phyloP scores from a whole-genome alignment of 2,113 vertebrate genomes.

The Phylloscopus whistleri region DNA sequence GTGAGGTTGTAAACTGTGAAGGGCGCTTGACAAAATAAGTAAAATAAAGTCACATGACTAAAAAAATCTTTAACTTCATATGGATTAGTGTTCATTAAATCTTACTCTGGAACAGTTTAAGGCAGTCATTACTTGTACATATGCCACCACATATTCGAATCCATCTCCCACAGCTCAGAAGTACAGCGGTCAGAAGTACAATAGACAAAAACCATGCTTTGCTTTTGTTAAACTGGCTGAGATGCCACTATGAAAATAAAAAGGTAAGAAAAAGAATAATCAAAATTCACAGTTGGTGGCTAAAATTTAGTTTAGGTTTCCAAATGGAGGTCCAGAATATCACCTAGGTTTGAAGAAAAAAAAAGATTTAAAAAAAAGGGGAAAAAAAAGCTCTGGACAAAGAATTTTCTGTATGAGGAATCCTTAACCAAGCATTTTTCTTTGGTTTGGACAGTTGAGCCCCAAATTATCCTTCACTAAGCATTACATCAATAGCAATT shows the following conservation, averaged over 20 bases:
- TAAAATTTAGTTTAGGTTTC: neutral
- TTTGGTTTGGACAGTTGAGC: neutral
- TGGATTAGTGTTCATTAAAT: neutral
- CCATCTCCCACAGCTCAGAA: neutral
- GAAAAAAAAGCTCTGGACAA: neutral
- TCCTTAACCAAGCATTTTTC: neutral
- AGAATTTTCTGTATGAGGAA: neutral
- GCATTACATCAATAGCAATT: neutral
- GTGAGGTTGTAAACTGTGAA: neutral
- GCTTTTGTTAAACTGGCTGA: neutral
- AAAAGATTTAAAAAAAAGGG: accelerated
- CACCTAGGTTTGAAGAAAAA: neutral
- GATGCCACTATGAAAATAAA: neutral
- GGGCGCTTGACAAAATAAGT: neutral
- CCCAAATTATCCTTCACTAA: neutral
- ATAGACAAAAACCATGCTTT: neutral
- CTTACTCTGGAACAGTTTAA: neutral
- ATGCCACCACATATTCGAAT: neutral
- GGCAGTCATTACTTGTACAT: neutral
- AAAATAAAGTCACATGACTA: neutral
- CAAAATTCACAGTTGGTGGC: neutral
- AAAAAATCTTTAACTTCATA: neutral
- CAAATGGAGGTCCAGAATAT: neutral
- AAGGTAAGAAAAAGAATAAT: neutral
- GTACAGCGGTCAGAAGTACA: neutral